Conservation (phyloP, 2,113 vertebrate genomes). For the Anoura caudifer region DNA sequence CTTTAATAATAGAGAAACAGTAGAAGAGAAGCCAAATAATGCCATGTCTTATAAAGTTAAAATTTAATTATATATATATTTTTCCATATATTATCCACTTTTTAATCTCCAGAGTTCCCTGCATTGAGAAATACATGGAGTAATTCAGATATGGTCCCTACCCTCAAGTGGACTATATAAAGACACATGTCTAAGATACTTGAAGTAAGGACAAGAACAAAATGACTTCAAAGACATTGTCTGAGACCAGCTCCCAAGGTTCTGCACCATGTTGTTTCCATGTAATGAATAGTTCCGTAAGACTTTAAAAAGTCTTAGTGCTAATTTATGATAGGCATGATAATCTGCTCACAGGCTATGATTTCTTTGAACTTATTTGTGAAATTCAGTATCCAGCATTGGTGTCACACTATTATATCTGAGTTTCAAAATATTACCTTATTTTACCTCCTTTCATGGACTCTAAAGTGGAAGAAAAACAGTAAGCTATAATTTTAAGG, state of each 20-base stretch:
- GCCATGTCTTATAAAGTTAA: background rate
- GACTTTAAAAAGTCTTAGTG: slow-evolving; percentile 15
- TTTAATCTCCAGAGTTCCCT: slow-evolving; percentile 6
- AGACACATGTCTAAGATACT: slow-evolving; percentile 68
- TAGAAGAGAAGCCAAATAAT: background rate
- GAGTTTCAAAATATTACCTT: slow-evolving; percentile 25
- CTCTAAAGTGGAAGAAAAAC: background rate
- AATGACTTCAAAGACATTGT: slow-evolving; percentile 69
- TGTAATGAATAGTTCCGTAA: slow-evolving; percentile 44
- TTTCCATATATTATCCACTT: background rate
- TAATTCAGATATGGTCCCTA: slow-evolving; percentile 58
- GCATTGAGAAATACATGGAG: background rate
- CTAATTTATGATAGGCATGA: slow-evolving; percentile 44
- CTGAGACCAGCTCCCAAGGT: slow-evolving; percentile 47
- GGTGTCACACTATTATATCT: background rate
- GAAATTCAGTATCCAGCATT: background rate
- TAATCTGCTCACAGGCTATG: slow-evolving; percentile 19
- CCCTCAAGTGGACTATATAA: slow-evolving; percentile 57
- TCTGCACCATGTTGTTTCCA: slow-evolving; percentile 42
- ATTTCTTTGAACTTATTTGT: slow-evolving; percentile 54
- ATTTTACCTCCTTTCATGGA: background rate
- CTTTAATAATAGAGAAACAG: slow-evolving; percentile 11
- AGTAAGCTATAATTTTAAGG: slow-evolving; percentile 1
- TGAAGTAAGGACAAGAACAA: slow-evolving; percentile 69
- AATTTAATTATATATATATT: background rate